phyloP scores from a whole-genome alignment of 1,140 invertebrate genomes.

The Lerema accius region DNA sequence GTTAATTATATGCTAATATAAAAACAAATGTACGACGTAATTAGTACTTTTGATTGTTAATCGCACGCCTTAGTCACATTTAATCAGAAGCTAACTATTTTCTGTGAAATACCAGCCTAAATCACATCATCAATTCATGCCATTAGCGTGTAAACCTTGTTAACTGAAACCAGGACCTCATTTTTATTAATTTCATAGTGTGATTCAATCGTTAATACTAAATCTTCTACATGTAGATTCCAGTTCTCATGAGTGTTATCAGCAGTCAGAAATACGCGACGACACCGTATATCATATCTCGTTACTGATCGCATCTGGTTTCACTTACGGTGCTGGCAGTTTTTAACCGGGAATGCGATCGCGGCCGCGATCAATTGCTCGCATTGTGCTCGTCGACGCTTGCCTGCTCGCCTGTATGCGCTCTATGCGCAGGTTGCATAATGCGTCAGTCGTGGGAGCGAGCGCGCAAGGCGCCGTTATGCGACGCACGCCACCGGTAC shows the following conservation, averaged over 20 bases:
- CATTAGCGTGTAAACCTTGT: no score
- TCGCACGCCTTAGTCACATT: no score
- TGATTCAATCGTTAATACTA: not conserved
- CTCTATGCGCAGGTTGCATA: conserved; percentile 66
- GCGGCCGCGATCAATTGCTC: conserved; percentile 58
- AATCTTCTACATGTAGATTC: conserved; percentile 6
- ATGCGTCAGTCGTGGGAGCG: conserved; percentile 72
- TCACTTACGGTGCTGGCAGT: conserved; percentile 56
- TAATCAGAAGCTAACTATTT: no score
- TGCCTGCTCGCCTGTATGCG: conserved; percentile 24
- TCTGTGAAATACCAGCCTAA: no score
- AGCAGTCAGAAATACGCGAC: conserved; percentile 35
- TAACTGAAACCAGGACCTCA: no score
- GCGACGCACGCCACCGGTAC: conserved; percentile 77
- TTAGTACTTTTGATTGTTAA: no score
- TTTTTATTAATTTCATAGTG: no score
- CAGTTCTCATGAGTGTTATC: conserved; percentile 35
- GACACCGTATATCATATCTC: conserved; percentile 45
- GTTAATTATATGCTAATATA: conserved; percentile 26
- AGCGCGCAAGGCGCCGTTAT: conserved; percentile 64
- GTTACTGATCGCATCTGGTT: conserved; percentile 54
- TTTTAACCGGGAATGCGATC: conserved; percentile 62
- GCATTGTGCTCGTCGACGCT: conserved; percentile 61
- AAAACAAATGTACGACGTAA: not conserved
- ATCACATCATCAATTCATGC: no score